These are phyloP conservation scores for Anodontia alba DNA, from an alignment of 2,888 invertebrate species.

Conservation along the genomic window DNA sequence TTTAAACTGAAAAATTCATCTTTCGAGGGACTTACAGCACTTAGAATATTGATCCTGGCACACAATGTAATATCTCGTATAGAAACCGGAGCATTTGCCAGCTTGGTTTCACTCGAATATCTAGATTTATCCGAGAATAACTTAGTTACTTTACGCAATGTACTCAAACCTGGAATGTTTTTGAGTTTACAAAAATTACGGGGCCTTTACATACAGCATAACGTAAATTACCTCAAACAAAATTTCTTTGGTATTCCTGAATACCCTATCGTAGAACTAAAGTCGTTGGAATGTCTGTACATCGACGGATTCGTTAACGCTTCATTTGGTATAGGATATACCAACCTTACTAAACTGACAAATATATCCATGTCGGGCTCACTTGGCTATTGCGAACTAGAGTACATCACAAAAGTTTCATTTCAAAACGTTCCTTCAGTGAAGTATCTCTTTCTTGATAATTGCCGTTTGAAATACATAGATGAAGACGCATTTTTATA, in stretches of 20 bases:
- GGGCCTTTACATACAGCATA: constrained; percentile 28
- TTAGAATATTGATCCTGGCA: constrained; percentile 32
- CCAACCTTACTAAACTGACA: constrained; percentile 22
- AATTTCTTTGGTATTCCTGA: background rate
- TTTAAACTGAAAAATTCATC: constrained; percentile 7
- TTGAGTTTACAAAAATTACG: constrained; percentile 20
- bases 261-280: constrained; percentile 21
- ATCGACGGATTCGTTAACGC: constrained; percentile 38
- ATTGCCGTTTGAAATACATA: constrained; percentile 34
- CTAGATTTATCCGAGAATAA: constrained; percentile 33
- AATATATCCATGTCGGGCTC: constrained; percentile 28
- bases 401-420: constrained; percentile 7
- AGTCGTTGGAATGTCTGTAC: constrained; percentile 20
- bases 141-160: background rate
- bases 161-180: constrained; percentile 40
- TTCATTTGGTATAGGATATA: constrained; percentile 33
- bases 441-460: constrained; percentile 23
- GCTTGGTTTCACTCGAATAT: constrained; percentile 25
- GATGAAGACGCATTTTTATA: constrained; percentile 35
- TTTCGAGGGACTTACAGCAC: constrained; percentile 25
- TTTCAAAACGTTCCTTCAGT: constrained; percentile 38
- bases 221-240: background rate
- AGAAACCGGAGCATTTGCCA: constrained; percentile 33
- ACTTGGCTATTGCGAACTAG: constrained; percentile 28
- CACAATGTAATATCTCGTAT: constrained; percentile 24